These are phyloP conservation scores for Peromyscus nudipes DNA, from an alignment of 2,797 vertebrate species.

Conservation along the genomic window DNA sequence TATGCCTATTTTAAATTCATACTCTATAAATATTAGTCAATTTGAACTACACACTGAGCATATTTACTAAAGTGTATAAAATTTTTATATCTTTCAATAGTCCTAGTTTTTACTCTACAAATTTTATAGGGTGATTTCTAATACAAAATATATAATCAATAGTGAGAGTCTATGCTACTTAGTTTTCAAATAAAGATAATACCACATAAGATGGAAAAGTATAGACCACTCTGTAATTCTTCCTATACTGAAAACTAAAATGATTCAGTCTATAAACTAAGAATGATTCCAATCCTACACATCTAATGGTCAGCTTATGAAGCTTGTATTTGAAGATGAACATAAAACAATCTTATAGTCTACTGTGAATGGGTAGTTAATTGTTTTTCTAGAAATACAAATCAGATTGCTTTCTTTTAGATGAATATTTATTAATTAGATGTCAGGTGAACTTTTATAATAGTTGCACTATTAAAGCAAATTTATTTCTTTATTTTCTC, in stretches of 20 bases:
- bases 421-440: neutral
- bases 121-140: neutral
- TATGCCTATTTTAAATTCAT: constrained; percentile 24
- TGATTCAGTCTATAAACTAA: neutral
- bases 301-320: neutral
- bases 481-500: neutral
- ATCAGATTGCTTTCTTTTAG: neutral
- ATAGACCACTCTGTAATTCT: neutral
- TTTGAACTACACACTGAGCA: neutral
- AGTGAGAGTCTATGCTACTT: neutral
- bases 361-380: neutral
- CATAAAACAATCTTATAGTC: neutral
- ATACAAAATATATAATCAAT: too few species aligned
- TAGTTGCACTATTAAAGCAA: neutral
- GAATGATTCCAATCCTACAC: neutral
- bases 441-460: neutral
- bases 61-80: constrained; percentile 15
- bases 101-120: neutral
- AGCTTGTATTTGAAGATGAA: neutral
- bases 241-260: neutral
- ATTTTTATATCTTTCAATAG: constrained; percentile 38
- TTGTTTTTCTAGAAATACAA: neutral
- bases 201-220: neutral
- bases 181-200: constrained; percentile 5
- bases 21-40: constrained; percentile 45